A percentile compares a stretch with the other conserved stretches of the same genome.
Conservation (phyloP, 1,140 invertebrate genomes). For the Eriocheir sinensis region DNA sequence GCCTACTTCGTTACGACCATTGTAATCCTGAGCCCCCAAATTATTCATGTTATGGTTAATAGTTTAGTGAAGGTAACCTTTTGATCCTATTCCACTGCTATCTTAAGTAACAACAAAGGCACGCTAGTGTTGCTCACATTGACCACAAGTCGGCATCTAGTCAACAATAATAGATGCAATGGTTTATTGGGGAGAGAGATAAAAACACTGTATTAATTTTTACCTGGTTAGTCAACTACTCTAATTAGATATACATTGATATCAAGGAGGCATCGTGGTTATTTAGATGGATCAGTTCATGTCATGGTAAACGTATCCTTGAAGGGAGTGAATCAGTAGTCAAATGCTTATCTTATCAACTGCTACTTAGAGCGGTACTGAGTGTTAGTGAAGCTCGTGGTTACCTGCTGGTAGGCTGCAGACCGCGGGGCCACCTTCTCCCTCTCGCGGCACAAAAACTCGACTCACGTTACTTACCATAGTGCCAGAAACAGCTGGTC, state of each 20-base stretch:
- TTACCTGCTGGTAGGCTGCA: not conserved
- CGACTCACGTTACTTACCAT: not conserved
- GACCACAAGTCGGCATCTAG: slow-evolving; percentile 12
- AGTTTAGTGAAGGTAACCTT: not conserved
- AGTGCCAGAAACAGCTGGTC: not conserved
- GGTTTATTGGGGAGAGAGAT: not conserved
- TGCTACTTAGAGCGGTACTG: not conserved
- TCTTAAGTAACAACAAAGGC: not conserved
- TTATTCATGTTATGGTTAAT: not conserved
- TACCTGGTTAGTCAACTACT: not conserved
- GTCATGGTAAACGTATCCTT: slow-evolving; percentile 3
- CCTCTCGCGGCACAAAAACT: not conserved
- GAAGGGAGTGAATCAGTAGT: slow-evolving; percentile 8
- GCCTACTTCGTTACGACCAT: not conserved
- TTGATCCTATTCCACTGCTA: not conserved
- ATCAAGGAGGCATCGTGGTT: slow-evolving; percentile 2
- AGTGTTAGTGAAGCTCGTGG: not conserved
- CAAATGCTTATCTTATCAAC: slow-evolving; percentile 14
- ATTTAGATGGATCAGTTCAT: slow-evolving; percentile 17
- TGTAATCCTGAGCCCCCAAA: not conserved
- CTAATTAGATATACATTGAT: not conserved
- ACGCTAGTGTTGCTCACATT: not conserved
- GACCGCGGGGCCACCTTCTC: not conserved
- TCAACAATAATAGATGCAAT: not conserved
- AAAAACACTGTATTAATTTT: not conserved